Percentiles rank a stretch among this genome's conserved stretches.
phyloP scores from a whole-genome alignment of 2,888 invertebrate species.

The Cephus sareptanus region DNA sequence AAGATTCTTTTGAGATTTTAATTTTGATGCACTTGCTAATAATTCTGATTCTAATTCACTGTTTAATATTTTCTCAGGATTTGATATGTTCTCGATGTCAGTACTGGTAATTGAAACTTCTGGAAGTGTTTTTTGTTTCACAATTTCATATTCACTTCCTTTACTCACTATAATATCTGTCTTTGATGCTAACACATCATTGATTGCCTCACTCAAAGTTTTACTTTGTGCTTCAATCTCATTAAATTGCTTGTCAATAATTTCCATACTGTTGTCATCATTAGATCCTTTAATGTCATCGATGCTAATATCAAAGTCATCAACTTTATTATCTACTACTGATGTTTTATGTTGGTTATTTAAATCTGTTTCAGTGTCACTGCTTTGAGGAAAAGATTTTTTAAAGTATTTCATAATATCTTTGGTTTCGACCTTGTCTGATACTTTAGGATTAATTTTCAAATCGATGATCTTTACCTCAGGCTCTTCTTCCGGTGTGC shows the following conservation, averaged over 20 bases:
- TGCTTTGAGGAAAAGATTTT: slow-evolving; percentile 15
- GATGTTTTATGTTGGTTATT: neutral
- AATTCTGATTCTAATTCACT: neutral
- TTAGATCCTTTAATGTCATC: neutral
- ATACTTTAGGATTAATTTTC: slow-evolving; percentile 50
- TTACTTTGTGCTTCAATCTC: slow-evolving; percentile 19
- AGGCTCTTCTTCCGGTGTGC: slow-evolving; percentile 11
- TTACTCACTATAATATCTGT: neutral
- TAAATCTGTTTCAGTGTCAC: slow-evolving; percentile 4
- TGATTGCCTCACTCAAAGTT: neutral
- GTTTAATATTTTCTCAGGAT: neutral
- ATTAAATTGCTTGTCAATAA: slow-evolving; percentile 16
- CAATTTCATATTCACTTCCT: neutral
- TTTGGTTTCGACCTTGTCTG: slow-evolving; percentile 50
- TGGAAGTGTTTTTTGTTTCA: neutral
- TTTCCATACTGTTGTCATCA: neutral
- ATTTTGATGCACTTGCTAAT: neutral
- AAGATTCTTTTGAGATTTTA: neutral
- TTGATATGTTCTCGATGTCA: neutral
- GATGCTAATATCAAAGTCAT: slow-evolving; percentile 2
- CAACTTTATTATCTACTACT: neutral
- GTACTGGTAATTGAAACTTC: neutral
- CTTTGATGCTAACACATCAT: neutral
- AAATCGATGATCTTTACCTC: slow-evolving; percentile 40
- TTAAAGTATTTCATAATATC: slow-evolving; percentile 58